Conservation (phyloP, 2,797 vertebrate species). For the Parauchenoglanis punctatus region DNA sequence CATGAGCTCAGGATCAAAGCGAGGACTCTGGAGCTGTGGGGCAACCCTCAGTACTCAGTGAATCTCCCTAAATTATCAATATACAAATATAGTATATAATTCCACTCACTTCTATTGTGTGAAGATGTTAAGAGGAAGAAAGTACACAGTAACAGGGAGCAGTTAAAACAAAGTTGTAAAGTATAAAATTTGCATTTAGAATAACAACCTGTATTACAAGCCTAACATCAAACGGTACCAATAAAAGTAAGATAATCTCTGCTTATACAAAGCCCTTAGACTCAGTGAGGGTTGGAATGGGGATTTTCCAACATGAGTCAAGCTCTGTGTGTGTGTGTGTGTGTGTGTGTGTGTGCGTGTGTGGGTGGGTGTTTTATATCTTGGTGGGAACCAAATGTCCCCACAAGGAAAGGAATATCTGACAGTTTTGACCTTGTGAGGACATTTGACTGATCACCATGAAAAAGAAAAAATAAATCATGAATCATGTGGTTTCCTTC, state of each 20-base stretch:
- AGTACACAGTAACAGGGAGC: neutral
- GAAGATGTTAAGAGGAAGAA: neutral
- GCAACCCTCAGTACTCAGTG: neutral
- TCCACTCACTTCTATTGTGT: neutral
- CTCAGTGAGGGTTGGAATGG: neutral
- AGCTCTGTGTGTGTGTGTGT: slow-evolving; percentile 1
- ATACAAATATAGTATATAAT: neutral
- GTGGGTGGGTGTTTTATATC: neutral
- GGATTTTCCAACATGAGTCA: slow-evolving; percentile 20
- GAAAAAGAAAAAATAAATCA: neutral
- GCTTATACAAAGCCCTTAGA: neutral
- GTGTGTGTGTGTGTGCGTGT: neutral
- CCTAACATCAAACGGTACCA: neutral
- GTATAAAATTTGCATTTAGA: neutral
- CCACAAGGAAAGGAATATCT: neutral
- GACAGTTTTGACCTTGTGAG: neutral
- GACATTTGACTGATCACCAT: neutral
- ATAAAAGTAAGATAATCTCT: neutral
- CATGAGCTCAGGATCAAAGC: neutral
- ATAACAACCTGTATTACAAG: neutral
- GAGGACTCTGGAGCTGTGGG: neutral
- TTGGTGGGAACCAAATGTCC: neutral
- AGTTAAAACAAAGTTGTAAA: neutral
- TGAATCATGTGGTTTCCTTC: neutral
- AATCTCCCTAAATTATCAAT: neutral